Evolutionary conservation across 2,888 invertebrate species (phyloP).

Genomic region (Nowickia ferox): DNA sequence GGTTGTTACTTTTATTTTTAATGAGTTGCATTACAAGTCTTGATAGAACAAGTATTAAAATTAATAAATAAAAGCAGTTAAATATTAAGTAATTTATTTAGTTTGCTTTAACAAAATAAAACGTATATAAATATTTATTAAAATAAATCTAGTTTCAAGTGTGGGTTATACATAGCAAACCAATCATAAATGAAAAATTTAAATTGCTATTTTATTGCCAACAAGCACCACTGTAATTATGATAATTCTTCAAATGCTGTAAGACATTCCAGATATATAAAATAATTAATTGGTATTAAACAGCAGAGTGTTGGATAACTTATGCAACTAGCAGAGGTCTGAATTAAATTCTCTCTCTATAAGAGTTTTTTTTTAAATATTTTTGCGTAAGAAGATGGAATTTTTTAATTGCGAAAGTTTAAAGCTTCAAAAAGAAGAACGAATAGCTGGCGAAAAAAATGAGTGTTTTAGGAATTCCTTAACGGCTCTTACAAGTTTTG

Average conservation of each 20-base stretch:
- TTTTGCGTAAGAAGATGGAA: too few species aligned
- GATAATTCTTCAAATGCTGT: constrained; percentile 16
- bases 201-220: constrained; percentile 34
- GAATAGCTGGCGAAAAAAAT: too few species aligned
- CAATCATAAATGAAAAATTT: constrained; percentile 40
- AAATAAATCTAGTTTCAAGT: constrained; percentile 55
- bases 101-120: constrained; percentile 1
- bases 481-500: too few species aligned
- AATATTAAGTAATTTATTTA: constrained; percentile 65
- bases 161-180: constrained; percentile 37
- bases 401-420: too few species aligned
- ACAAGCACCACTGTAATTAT: constrained; percentile 18
- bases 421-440: too few species aligned
- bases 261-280: background rate
- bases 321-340: too few species aligned
- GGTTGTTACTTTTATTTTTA: constrained; percentile 20
- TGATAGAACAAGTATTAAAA: constrained; percentile 57
- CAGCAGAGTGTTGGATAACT: background rate
- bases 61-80: constrained; percentile 43
- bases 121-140: constrained; percentile 21
- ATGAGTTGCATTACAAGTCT: constrained; percentile 45
- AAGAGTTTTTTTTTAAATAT: too few species aligned
- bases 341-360: too few species aligned
- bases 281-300: background rate
- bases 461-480: too few species aligned